Evolutionary conservation across 1,140 invertebrate genomes (phyloP), one percentile per base, ranked within the genome.

Genomic region (Temnothorax longispinosus): DNA sequence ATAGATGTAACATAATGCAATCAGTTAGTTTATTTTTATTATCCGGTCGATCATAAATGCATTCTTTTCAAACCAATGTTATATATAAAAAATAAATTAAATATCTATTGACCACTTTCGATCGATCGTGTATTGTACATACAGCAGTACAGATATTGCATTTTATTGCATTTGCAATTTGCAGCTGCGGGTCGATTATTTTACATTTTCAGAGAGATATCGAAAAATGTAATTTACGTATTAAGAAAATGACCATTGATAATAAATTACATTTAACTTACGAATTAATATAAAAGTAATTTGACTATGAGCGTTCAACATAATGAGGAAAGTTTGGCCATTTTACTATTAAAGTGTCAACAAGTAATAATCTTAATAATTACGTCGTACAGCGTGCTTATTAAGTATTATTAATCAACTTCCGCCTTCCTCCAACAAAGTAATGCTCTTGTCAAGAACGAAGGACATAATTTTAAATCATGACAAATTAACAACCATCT

Each of bases 381-480:
- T 60, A 62, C 52, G 15, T 35, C n/a, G 54, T 56, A 50, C 44
- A 13, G 18, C 11, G n/a, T 7, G 27, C 54, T 84, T 84, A 50
- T 72, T 32, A 82, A 71, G 21, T 44, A 32, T 82, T 82, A 82
- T 82, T 74, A 84, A 84, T 84, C 27, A 74, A n/a, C 18, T n/a
- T 32, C 8, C 2, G 6, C 32, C 35, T n/a, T 77, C 11, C n/a
- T 27, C 47, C 54, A 41, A 80, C 69, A 60, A 82, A 72, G 32
- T 41, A 15, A 69, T 41, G 6, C 21, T 44, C n/a, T 11, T 21
- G 11, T 56, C 54, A 74, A 47, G 32, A 84, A 74, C 18, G 27
- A 38, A 74, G 18, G 18, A 27, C 27, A 32, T 44, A 13, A 84
- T 60, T 84, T 50, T 84, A 84, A 60, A 84, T 81, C 21, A 13